These are phyloP conservation scores for Oplegnathus fasciatus DNA, from an alignment of 2,113 vertebrate genomes.

Conservation along the genomic window DNA sequence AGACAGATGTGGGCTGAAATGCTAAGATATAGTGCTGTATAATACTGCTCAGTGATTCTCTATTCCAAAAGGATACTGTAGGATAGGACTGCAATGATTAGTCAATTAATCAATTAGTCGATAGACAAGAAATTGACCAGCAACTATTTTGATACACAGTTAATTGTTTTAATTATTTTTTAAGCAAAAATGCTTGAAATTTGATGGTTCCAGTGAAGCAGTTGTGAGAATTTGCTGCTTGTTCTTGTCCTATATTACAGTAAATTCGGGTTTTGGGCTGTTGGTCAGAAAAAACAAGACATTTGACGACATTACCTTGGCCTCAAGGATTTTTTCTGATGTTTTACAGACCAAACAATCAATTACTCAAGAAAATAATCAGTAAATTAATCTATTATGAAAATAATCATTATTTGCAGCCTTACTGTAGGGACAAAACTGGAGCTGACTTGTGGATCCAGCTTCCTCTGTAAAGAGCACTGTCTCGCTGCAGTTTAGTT, in stretches of 20 bases:
- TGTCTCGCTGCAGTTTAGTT: background rate
- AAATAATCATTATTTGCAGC: background rate
- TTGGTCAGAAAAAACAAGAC: too few species aligned
- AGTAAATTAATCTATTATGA: too few species aligned
- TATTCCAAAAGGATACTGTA: background rate
- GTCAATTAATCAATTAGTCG: background rate
- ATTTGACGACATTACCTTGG: background rate
- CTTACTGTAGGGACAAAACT: background rate
- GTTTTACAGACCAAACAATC: background rate
- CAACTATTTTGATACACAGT: too few species aligned
- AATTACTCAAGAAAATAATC: background rate
- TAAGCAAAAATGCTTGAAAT: background rate
- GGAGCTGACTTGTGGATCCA: background rate
- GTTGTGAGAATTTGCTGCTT: background rate
- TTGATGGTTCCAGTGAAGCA: background rate
- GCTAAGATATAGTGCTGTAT: too few species aligned
- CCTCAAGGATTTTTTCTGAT: background rate
- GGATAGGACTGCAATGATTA: background rate
- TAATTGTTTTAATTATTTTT: background rate
- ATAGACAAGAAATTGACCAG: background rate
- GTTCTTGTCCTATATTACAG: background rate
- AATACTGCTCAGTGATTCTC: background rate
- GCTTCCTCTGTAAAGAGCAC: background rate
- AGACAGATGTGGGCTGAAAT: background rate
- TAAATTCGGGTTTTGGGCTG: background rate